Base-by-base conservation (phyloP, 2,113 vertebrate species). In the Grammomys dolichurus region DNA sequence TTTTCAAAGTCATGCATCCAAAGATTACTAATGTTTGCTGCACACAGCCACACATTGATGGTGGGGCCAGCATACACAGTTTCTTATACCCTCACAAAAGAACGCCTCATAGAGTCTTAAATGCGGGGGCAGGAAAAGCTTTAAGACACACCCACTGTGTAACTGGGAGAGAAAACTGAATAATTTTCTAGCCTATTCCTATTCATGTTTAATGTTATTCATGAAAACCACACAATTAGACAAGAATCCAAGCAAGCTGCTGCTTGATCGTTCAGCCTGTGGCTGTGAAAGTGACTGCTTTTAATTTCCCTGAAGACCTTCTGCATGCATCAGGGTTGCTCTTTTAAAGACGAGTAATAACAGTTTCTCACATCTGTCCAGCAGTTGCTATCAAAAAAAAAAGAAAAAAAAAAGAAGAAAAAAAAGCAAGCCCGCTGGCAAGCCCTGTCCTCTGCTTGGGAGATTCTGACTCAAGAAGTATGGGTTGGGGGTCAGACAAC, bases 341-440 rank as follows among this genome's bases (percentile, higher is more conserved):
- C 94, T 93, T 95, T 97, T 96, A 96, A 97, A 97, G 82, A 95
- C 94, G 96, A 98, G 95, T 97, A 97, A 96, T 96, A 94, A 84
- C 14, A 72, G 51, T 65, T 84, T 95, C 86, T 89, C 89, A 70
- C 28, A n/a, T 91, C 82, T 95, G 86, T 87, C 51, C 75, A 80
- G 54, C 1, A 63, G 67, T 76, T 96, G 54, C 95, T 95, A 96
- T 65, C 58, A 51, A 78, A 48, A 77, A 31, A 81, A 82, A 82
- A 82, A 56, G 28, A 31, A 67, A 67, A 67, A 65, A 81, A 56
- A 81, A 54, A n/a, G 46, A 46, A 46, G 48, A 16, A 81, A 81
- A 36, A 26, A 46, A 48, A 46, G 48, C 9, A 81, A 63, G 10
- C 63, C 48, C 33, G 69, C 88, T 87, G 16, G 81, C 70, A 75